Conservation (phyloP, 92 coral and sea anemone genomes). For the Epizoanthus fatuus region DNA sequence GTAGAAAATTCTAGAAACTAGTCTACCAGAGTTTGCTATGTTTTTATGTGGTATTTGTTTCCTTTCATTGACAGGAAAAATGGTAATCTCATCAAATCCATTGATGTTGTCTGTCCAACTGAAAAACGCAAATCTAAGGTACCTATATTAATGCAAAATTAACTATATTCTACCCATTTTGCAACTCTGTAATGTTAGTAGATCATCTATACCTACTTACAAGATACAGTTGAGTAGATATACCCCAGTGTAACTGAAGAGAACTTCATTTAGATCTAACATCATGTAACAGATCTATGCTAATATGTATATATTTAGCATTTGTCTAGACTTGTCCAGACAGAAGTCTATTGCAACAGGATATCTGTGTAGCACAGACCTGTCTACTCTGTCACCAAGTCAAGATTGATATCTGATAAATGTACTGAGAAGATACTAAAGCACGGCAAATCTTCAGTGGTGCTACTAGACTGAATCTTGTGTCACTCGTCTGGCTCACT, state of each 20-base stretch:
- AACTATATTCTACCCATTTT: not conserved
- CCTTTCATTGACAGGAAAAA: slow-evolving; percentile 36
- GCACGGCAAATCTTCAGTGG: too few species aligned
- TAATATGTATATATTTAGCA: not conserved
- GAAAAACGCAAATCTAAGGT: slow-evolving; percentile 83
- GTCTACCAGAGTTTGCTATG: too few species aligned
- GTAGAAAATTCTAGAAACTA: too few species aligned
- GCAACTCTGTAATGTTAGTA: not conserved
- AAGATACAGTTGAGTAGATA: not conserved
- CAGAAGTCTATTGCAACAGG: too few species aligned
- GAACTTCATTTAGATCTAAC: too few species aligned
- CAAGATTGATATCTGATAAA: too few species aligned
- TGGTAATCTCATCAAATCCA: slow-evolving; percentile 70
- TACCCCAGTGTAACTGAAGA: too few species aligned
- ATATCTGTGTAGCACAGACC: too few species aligned
- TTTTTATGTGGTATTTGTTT: not conserved
- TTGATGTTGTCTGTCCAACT: slow-evolving; percentile 93
- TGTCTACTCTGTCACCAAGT: too few species aligned
- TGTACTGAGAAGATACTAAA: too few species aligned
- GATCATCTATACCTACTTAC: not conserved
- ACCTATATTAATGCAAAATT: not conserved
- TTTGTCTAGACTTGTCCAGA: not conserved
- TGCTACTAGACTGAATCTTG: too few species aligned
- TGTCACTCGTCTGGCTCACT: too few species aligned
- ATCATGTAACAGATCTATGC: not conserved